Base-by-base conservation (phyloP, 2,888 invertebrate genomes). In the Orchesellides sinensis region DNA sequence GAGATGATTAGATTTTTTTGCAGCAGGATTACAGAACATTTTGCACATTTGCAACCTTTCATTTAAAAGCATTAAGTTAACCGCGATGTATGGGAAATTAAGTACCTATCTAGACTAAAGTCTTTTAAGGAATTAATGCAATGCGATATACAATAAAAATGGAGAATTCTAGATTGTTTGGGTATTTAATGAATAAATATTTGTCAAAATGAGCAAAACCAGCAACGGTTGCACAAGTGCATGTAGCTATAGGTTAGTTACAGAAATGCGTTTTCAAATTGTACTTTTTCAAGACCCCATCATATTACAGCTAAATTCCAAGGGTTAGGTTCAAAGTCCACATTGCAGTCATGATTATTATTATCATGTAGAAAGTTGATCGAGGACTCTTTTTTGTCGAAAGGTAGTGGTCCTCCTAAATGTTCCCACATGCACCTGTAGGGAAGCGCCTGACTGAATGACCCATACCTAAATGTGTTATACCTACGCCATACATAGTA, bases 241-340 rank as follows among this genome's bases (percentile, higher is more conserved):
- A 10, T 54, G 8, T 21, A 19, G 59, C 59, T 14, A 59, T 63
- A 59, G 59, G 63, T 63, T 63, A 35, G 63, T 63, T 59, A 59
- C 59, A 59, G 21, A 19, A 54, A 54, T 29, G 32, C 61, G 27
- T 63, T 32, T 32, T 21, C 40, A 40, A 40, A 27, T 5, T 65
- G 65, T 65, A 25, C 21, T 59, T 59, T 45, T 45, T 65, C 35
- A n/a, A 52, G 52, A 19, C 10, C 65, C 17, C 29, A 32, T 23
- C 21, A 21, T 21, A 54, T 54, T 65, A 40, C 21, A 52, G 19
- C 17, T 35, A 35, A 35, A 35, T 35, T 8, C 27, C 40, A 12
- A 59, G 73, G 72, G 72, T 56, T 56, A 25, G 63, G 82, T 75
- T 82, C 82, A 82, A 82, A 82, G 82, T 82, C 82, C 82, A 82